Evolutionary conservation across 2,888 invertebrate species (phyloP), one percentile per base, ranked within the genome.

Genomic region (Polyploca ridens): DNA sequence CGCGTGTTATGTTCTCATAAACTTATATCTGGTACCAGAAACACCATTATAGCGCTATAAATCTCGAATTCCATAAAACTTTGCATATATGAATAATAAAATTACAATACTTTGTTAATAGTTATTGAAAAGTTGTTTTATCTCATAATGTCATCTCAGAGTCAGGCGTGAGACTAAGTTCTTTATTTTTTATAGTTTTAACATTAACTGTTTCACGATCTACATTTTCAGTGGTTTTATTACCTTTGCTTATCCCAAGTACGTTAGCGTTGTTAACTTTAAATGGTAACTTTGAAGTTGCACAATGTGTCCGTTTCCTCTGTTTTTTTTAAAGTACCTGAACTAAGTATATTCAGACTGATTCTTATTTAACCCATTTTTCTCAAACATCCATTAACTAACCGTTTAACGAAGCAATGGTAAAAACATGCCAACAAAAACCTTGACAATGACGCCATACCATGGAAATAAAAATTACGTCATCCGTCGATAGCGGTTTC

Each of bases 381-480:
- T 4, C 35, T 14, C 13, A 14, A 44, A 44, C 44, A 3, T 44
- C 44, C 14, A 44, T 44, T 44, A 44, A 3, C 44, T 5, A 44
- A 5, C 44, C n/a, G n/a, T n/a, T n/a, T n/a, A n/a, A n/a, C n/a
- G n/a, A n/a, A n/a, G 4, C 14, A 3, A 44, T 4, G 44, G 14
- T 14, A 46, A 46, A 46, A 46, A 5, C n/a, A 11, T 3, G 3
- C 13, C 6, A 46, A n/a, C 6, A 46, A 46, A 46, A n/a, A 46
- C 46, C 46, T 46, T 46, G n/a, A 46, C 46, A 46, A 46, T 46
- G 46, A 46, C 46, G 46, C 46, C 46, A 46, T n/a, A n/a, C 46
- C n/a, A n/a, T 46, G 1, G n/a, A n/a, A 6, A 46, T 41, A 41
- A 13, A 13, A 13, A 13, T 46, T n/a, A n/a, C 46, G n/a, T 46